These are phyloP conservation scores for Heliconius hermathena DNA, from an alignment of 1,140 invertebrate species.

Conservation along the genomic window DNA sequence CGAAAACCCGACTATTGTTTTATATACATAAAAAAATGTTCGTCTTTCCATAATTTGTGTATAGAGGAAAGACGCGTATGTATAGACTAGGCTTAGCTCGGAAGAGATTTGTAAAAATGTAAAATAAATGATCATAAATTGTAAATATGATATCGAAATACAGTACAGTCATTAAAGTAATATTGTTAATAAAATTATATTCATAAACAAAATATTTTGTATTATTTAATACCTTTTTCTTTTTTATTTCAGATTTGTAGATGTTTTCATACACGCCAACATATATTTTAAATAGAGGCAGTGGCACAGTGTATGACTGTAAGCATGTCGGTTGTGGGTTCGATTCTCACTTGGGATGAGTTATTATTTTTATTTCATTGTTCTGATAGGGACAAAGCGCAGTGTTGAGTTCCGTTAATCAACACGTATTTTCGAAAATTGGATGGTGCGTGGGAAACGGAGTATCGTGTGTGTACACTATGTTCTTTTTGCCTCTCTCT, in stretches of 20 bases:
- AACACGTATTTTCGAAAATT: too few species aligned
- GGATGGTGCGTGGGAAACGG: too few species aligned
- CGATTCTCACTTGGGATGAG: too few species aligned
- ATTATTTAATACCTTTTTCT: slow-evolving; percentile 51
- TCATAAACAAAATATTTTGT: slow-evolving; percentile 72
- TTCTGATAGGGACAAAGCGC: too few species aligned
- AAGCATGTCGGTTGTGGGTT: too few species aligned
- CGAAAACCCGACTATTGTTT: slow-evolving; percentile 14
- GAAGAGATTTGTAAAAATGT: slow-evolving; percentile 69
- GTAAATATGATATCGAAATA: slow-evolving; percentile 75
- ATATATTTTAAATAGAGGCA: too few species aligned
- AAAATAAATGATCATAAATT: slow-evolving; percentile 69
- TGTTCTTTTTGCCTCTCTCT: too few species aligned
- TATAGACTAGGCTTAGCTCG: slow-evolving; percentile 40
- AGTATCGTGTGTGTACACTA: too few species aligned
- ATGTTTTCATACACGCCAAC: neutral
- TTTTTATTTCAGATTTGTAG: neutral
- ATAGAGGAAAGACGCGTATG: slow-evolving; percentile 35
- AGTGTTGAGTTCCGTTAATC: too few species aligned
- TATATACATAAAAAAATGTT: slow-evolving; percentile 25
- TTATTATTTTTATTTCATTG: too few species aligned
- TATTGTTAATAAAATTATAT: slow-evolving; percentile 82
- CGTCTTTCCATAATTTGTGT: slow-evolving; percentile 27
- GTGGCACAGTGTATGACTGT: too few species aligned
- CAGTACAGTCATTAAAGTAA: slow-evolving; percentile 79